phyloP scores from a whole-genome alignment of 2,113 vertebrate species.

The Thunnus thynnus region DNA sequence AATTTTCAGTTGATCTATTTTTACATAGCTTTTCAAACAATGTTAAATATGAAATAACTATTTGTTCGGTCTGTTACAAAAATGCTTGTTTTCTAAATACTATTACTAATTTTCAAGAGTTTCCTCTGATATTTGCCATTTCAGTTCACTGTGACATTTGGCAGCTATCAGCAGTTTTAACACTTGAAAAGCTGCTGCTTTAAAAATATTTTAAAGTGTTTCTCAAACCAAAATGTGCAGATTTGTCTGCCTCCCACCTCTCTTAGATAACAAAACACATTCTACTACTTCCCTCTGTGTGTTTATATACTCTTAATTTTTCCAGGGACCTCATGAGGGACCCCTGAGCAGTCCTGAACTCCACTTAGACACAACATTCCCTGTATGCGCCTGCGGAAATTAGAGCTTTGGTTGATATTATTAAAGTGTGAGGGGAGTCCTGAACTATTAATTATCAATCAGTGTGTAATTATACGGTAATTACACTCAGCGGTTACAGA shows the following conservation, averaged over 20 bases:
- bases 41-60: too few species aligned
- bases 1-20: neutral
- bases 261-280: neutral
- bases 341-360: neutral
- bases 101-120: neutral
- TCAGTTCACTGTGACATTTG: neutral
- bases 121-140: neutral
- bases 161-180: neutral
- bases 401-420: slow-evolving; percentile 32
- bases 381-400: slow-evolving; percentile 5
- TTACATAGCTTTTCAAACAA: neutral
- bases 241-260: neutral
- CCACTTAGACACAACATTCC: slow-evolving; percentile 11
- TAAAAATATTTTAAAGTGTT: neutral
- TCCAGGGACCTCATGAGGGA: neutral
- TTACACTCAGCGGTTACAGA: slow-evolving; percentile 15
- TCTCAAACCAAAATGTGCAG: neutral
- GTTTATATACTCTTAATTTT: slow-evolving; percentile 5
- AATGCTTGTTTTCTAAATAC: neutral
- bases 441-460: slow-evolving; percentile 56
- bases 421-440: slow-evolving; percentile 24
- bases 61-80: neutral
- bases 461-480: slow-evolving; percentile 50
- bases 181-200: neutral
- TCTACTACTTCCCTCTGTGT: neutral